These are phyloP conservation scores for Holothuria scabra DNA, from an alignment of 53 echinoderm and acorn worm species.

Conservation along the genomic window DNA sequence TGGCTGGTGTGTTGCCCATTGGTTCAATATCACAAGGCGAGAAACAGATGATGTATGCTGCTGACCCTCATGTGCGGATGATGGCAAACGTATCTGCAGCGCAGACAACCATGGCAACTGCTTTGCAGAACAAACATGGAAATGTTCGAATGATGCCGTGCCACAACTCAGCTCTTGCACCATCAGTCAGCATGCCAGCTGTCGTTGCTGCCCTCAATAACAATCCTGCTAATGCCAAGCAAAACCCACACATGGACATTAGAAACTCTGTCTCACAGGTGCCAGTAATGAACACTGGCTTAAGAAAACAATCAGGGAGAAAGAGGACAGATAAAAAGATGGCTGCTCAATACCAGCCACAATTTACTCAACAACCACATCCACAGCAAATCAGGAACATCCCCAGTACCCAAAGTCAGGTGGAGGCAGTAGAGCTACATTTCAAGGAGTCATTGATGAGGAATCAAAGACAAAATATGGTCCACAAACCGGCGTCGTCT, in stretches of 20 bases:
- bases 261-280: slow-evolving; percentile 7
- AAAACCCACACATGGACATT: not conserved
- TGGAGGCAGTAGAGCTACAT: slow-evolving; percentile 61
- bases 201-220: slow-evolving; percentile 81
- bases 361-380: slow-evolving; percentile 48
- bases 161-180: slow-evolving; percentile 30
- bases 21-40: slow-evolving; percentile 5
- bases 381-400: slow-evolving; percentile 47
- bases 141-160: slow-evolving; percentile 19
- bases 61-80: slow-evolving; percentile 6
- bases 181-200: slow-evolving; percentile 83
- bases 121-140: slow-evolving; percentile 24
- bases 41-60: slow-evolving; percentile 1
- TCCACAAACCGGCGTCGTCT: not conserved
- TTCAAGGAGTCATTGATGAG: slow-evolving; percentile 60
- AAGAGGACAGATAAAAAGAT: slow-evolving; percentile 48
- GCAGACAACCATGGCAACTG: slow-evolving; percentile 30
- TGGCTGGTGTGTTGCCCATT: slow-evolving; percentile 21
- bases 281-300: slow-evolving; percentile 51
- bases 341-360: slow-evolving; percentile 50
- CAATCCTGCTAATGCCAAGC: slow-evolving; percentile 28
- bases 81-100: slow-evolving; percentile 48
- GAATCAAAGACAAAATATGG: slow-evolving; percentile 29
- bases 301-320: slow-evolving; percentile 52
- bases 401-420: slow-evolving; percentile 37